Base-by-base conservation (phyloP, 2,113 vertebrate species). In the Chitala chitala region DNA sequence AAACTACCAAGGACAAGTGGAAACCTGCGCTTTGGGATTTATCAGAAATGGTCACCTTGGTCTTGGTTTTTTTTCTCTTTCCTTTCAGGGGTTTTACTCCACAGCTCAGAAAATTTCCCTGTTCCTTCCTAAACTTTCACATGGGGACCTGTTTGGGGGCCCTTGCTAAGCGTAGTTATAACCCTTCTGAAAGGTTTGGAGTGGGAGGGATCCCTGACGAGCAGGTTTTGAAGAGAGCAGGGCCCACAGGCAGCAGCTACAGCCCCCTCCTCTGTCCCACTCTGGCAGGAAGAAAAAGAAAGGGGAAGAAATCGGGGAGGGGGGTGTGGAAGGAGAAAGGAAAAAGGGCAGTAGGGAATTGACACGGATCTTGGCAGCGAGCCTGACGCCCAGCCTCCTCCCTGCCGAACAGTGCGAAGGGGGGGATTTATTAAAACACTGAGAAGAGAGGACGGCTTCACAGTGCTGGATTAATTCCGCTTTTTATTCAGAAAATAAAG, bases 401-500 rank as follows among this genome's bases (percentile, higher is more conserved):
- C 38, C 64, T 40, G 4, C 38, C 12, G 24, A 68, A 91, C 93
- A 92, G 90, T 90, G 92, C 86, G 92, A 89, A 86, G 81, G 90
- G 93, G n/a, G 64, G 93, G 92, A 93, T 96, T 94, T 94, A 95
- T 94, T 96, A 94, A 94, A 96, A 94, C 91, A 90, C 88, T 84
- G 85, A 94, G 92, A 94, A 90, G 92, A 94, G 92, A 94, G 92
- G 93, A 94, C 91, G 92, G 95, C 95, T 92, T 96, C 94, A 95
- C 92, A 96, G 93, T 90, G 90, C 88, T 89, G 94, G 94, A 96
- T 98, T 98, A 98, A 98, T 98, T 96, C 93, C 85, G 90, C 89
- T 95, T 94, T 96, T 98, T 96, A 97, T 96, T 94, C 86, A 88
- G 93, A 97, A 96, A 97, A 96, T 96, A 98, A 97, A 95, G 94